A percentile compares a stretch with the other conserved stretches of the same genome.
These are phyloP conservation scores for Adelges cooleyi DNA, from an alignment of 1,140 invertebrate species.

Conservation along the genomic window DNA sequence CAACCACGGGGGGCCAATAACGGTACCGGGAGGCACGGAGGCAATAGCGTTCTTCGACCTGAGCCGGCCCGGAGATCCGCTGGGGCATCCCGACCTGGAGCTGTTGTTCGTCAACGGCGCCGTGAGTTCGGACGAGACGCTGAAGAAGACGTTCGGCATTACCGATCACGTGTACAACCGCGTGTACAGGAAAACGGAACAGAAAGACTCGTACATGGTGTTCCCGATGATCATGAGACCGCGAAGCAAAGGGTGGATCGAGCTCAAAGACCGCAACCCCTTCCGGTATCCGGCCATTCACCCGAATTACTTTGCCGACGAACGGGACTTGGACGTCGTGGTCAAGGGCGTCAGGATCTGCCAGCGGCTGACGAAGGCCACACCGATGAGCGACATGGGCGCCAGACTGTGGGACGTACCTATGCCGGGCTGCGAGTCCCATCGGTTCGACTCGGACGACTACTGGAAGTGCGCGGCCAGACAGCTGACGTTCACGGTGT, in stretches of 20 bases:
- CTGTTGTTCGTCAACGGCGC: conserved; percentile 50
- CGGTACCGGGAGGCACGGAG: conserved; percentile 68
- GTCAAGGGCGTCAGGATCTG: conserved; percentile 49
- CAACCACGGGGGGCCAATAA: conserved; percentile 53
- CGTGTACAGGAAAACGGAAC: conserved; percentile 43
- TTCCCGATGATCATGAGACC: conserved; percentile 60
- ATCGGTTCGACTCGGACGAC: conserved; percentile 48
- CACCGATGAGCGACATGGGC: conserved; percentile 46
- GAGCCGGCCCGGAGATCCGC: conserved; percentile 47
- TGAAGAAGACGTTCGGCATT: conserved; percentile 47
- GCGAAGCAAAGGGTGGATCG: conserved; percentile 58
- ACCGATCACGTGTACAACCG: conserved; percentile 44
- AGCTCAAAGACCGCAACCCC: conserved; percentile 55
- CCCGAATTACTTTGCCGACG: conserved; percentile 61
- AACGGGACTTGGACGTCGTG: conserved; percentile 49
- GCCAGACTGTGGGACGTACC: conserved; percentile 48
- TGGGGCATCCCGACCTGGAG: conserved; percentile 63
- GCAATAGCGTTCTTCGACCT: conserved; percentile 62
- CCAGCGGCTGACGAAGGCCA: conserved; percentile 46
- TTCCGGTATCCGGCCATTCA: conserved; percentile 65
- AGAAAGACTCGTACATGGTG: conserved; percentile 48
- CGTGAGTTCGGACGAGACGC: conserved; percentile 42
- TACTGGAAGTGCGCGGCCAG: conserved; percentile 63
- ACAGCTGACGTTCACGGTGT: conserved; percentile 57
- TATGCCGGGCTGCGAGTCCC: conserved; percentile 52